These are phyloP conservation scores for Rhamnusium bicolor DNA, from an alignment of 2,888 invertebrate species.

Conservation along the genomic window DNA sequence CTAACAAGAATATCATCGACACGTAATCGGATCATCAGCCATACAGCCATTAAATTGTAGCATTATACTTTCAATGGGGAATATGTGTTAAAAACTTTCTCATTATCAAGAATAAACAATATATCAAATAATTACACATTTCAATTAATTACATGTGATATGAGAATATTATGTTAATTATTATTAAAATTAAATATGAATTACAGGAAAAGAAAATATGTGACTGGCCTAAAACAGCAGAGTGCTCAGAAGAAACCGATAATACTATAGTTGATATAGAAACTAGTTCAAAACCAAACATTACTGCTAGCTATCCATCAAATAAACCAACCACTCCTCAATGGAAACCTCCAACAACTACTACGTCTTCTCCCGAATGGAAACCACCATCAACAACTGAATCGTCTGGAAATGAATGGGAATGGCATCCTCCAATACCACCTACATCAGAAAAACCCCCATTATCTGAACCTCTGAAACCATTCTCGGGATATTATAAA, in stretches of 20 bases:
- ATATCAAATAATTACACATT: too few relatives aligned
- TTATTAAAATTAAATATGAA: not conserved
- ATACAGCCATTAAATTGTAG: too few relatives aligned
- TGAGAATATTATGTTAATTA: too few relatives aligned
- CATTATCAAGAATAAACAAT: too few relatives aligned
- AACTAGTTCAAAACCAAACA: conserved; percentile 2
- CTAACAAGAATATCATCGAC: too few relatives aligned
- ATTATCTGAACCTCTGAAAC: conserved; percentile 71
- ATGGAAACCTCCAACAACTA: conserved; percentile 45
- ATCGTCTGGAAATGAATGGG: conserved; percentile 54
- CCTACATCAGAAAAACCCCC: conserved; percentile 68
- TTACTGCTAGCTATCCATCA: conserved; percentile 39
- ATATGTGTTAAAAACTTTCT: too few relatives aligned
- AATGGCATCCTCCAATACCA: conserved; percentile 64
- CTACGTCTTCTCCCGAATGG: conserved; percentile 43
- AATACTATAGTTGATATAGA: conserved; percentile 43
- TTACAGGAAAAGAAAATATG: conserved; percentile 76
- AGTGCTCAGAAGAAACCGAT: conserved; percentile 70
- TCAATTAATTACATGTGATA: too few relatives aligned
- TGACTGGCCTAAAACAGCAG: conserved; percentile 81
- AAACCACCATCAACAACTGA: conserved; percentile 51
- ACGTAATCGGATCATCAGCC: too few relatives aligned
- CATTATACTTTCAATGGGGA: too few relatives aligned
- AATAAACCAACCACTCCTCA: conserved; percentile 55
- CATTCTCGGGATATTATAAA: conserved; percentile 80